Base-by-base conservation (phyloP, 2,888 invertebrate genomes). In the Blastobasis adustella region DNA sequence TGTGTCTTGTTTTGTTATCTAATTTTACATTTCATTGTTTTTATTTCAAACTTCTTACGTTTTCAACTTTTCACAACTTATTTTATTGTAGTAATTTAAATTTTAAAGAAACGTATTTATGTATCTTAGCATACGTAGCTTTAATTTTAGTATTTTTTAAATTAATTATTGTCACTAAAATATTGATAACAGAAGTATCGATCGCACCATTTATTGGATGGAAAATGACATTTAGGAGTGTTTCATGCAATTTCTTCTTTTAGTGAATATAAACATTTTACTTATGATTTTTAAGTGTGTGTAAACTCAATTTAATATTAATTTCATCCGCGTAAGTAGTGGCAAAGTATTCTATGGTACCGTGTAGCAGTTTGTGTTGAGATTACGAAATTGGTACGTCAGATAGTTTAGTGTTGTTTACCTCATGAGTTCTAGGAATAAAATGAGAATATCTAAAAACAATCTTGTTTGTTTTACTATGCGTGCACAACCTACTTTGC, bases 341-440 rank as follows among this genome's bases (percentile, higher is more conserved):
- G 62, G 65, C 62, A 70, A 63, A 67, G 63, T 67, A 23, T 23
- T 23, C 23, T 23, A 23, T 23, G 23, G 23, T 23, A 23, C 23
- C 65, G 67, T 71, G 53, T 67, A 69, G 61, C 60, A 59, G 57
- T 67, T 68, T 65, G 65, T 72, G 23, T 73, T 73, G 76, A 71
- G 68, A 73, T 73, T 72, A 69, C 60, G 70, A 71, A 69, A 81
- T 83, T 84, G 80, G 81, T 81, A 78, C 74, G 61, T 66, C 69
- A 79, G 70, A 79, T 83, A 86, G 82, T 76, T 73, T 85, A 86
- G 87, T 73, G 70, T 83, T 85, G 84, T 86, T 87, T 88, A 87
- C 87, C 87, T 88, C 87, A 88, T 86, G 86, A 85, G 79, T 84
- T 86, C 78, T 88, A 88, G 87, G 78, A 82, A 88, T 78, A 79